Evolutionary conservation across 2,797 vertebrate genomes (phyloP).

Genomic region (Bryconaethiops microstoma): DNA sequence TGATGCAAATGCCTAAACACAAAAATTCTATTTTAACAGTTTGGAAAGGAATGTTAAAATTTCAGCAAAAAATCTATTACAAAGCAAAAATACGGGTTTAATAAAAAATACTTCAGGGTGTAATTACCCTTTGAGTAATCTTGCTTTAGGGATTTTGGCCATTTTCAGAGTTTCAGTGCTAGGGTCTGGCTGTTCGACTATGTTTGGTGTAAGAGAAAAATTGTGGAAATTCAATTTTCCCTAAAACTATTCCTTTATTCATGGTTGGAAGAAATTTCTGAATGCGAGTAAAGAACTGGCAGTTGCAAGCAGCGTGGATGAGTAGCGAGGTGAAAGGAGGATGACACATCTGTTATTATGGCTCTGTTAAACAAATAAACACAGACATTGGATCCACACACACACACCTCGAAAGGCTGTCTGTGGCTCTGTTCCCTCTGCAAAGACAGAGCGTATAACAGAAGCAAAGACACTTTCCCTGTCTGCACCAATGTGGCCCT

Average conservation of each 20-base stretch:
- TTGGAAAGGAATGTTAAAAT: no score
- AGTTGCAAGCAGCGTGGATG: neutral
- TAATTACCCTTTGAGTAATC: no score
- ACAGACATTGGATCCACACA: conserved; percentile 21
- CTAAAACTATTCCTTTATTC: neutral
- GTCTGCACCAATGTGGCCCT: neutral
- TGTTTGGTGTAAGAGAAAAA: neutral
- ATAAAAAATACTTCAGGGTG: no score
- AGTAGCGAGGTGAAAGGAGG: neutral
- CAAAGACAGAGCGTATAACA: neutral
- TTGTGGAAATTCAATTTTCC: neutral
- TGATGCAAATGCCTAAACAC: no score
- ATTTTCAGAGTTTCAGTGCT: neutral
- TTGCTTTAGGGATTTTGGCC: no score
- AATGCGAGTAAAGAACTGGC: neutral
- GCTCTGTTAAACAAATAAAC: conserved; percentile 36
- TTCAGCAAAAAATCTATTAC: no score
- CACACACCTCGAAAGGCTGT: neutral
- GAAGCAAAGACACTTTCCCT: neutral
- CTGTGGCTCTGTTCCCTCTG: neutral
- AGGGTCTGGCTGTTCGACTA: neutral
- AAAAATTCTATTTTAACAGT: no score
- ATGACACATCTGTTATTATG: conserved; percentile 10
- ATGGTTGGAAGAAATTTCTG: no score
- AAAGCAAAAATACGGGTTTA: no score